Evolutionary conservation across 1,140 invertebrate genomes (phyloP), one percentile per base, ranked within the genome.

Genomic region (Euschistus heros): DNA sequence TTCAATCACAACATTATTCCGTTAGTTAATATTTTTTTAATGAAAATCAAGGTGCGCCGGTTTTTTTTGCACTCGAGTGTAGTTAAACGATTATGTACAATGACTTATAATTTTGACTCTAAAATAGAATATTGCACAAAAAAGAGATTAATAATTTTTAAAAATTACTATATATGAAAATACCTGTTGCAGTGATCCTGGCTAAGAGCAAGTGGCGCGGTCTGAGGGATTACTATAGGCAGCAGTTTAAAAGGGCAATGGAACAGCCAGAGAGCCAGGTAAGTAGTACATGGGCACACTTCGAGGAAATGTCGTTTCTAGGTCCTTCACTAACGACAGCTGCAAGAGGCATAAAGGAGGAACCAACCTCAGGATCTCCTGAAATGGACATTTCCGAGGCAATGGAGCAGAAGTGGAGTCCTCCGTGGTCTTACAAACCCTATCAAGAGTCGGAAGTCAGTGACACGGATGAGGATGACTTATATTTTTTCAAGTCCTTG

Each of bases 171-270:
- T n/a, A n/a, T n/a, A n/a, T n/a, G n/a, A n/a, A n/a, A n/a, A n/a
- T n/a, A n/a, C 17, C 42, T 50, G 47, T 33, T 63, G 18, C 63
- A 67, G 66, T 47, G 33, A 60, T 57, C 14, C 44, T 64, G 42
- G 66, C 63, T 10, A 67, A 67, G 42, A 37, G 63, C n/a, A 67
- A 68, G 63, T 68, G 67, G 67, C 63, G 67, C 52, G 67, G 67
- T 10, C 22, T 68, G 57, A 59, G 64, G 15, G 67, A 68, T 46
- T 68, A 68, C 50, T 68, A 68, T 26, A 42, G 67, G 8, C 67
- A 68, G 50, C 61, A 63, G 52, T 27, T 67, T 27, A 67, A 59
- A 33, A 50, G 57, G 18, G 26, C n/a, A 2, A 17, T 30, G 47
- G 47, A 63, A 18, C 30, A 50, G 18, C 20, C 24, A 37, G 63